Evolutionary conservation across 2,797 vertebrate genomes (phyloP), one percentile per base, ranked within the genome.

Genomic region (Anolis apletophallus): DNA sequence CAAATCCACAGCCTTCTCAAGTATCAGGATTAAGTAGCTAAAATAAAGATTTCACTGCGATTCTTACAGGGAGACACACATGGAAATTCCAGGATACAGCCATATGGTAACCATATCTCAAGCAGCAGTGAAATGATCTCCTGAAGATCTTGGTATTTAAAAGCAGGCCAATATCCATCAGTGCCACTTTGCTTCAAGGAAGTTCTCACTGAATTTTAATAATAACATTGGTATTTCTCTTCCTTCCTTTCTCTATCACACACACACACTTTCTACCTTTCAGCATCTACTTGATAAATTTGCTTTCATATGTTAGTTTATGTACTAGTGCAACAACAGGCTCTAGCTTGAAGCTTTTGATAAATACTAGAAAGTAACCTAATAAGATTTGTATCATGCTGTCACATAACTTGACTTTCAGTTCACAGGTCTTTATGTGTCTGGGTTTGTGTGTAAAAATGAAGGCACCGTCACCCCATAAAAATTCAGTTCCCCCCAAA

Each of bases 1-100:
- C 85, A 81, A 83, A 78, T 52, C 67, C 74, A 80, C 6, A 57
- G 61, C n/a, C 77, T 34, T 77, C 73, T 77, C 8, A 26, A 69
- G 78, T 77, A 26, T 82, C 54, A 50, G 36, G 64, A 71, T 72
- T 71, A 83, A 78, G 29, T 59, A 61, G 54, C 21, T 78, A 69
- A 61, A 69, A 78, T 83, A 50, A 82, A 69, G 14, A 61, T 83
- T 29, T 87, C 6, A n/a, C 34, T n/a, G 17, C 5, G 13, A 69
- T 52, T 83, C 52, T 77, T 77, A 54, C 61, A 81, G 9, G 55
- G 64, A 87, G 69, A 12, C n/a, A 67, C 21, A 81, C 46, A n/a
- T 13, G 34, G 72, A 77, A 52, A 72, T 29, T 72, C 54, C 67
- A 50, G 29, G 23, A 64, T 54, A 61, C 1, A 57, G 3, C n/a